These are phyloP conservation scores for Takifugu rubripes DNA, from an alignment of 2,797 vertebrate genomes.

Conservation along the genomic window DNA sequence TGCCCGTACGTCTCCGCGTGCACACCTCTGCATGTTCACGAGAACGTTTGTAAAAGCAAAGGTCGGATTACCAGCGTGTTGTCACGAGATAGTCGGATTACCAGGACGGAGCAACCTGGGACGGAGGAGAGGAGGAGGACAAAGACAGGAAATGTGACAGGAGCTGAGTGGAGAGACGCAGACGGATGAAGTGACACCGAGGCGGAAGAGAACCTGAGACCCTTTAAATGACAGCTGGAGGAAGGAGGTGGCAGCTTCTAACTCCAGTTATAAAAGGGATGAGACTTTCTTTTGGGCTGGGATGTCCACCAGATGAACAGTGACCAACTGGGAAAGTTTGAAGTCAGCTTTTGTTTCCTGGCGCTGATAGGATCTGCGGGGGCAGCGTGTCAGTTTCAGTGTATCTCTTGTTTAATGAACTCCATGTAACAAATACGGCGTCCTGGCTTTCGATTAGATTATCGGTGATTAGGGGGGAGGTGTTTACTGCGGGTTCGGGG, in stretches of 20 bases:
- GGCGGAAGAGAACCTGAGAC: constrained; percentile 36
- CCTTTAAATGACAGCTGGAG: constrained; percentile 3
- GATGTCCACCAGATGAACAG: too few species aligned
- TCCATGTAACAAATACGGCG: constrained; percentile 35
- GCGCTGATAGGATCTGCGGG: constrained; percentile 28
- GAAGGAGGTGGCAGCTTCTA: too few species aligned
- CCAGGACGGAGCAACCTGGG: constrained; percentile 23
- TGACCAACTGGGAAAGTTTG: not conserved
- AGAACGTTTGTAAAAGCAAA: constrained; percentile 31
- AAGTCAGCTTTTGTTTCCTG: constrained; percentile 13
- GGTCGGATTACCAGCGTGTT: constrained; percentile 65
- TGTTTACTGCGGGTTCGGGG: constrained; percentile 9
- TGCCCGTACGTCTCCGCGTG: constrained; percentile 7
- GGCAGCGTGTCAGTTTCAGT: constrained; percentile 4
- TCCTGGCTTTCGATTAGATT: constrained; percentile 31
- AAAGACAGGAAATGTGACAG: constrained; percentile 37
- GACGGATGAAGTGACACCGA: constrained; percentile 45
- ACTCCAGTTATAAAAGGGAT: too few species aligned
- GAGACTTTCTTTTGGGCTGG: too few species aligned
- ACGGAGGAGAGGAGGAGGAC: constrained; percentile 30
- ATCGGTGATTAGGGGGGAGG: constrained; percentile 39
- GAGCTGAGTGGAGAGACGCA: constrained; percentile 36
- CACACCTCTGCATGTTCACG: constrained; percentile 16
- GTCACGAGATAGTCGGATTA: constrained; percentile 60
- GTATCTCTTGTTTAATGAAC: constrained; percentile 41